Percentiles rank a stretch among this genome's conserved stretches.
phyloP scores from a whole-genome alignment of 2,113 vertebrate species.

The Cynopterus brachyotis region DNA sequence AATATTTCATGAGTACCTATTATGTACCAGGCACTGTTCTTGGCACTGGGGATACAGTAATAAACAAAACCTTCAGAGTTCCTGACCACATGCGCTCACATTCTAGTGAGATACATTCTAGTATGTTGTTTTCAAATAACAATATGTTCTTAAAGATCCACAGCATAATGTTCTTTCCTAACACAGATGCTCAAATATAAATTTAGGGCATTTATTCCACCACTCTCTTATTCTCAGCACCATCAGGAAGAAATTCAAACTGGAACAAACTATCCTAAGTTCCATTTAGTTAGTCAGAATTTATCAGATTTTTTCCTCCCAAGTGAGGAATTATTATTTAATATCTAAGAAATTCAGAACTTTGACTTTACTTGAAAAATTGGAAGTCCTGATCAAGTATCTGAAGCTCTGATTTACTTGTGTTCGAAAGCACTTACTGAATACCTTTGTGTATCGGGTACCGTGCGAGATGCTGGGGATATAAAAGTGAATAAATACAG shows the following conservation, averaged over 20 bases:
- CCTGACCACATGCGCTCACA: not conserved
- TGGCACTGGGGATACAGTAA: not conserved
- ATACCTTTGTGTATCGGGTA: not conserved
- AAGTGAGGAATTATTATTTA: constrained; percentile 5
- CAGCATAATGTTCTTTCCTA: not conserved
- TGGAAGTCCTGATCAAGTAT: not conserved
- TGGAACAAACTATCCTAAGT: not conserved
- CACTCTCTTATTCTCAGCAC: not conserved
- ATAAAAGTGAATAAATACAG: not conserved
- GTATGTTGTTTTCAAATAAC: not conserved
- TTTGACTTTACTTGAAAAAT: not conserved
- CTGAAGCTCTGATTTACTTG: not conserved
- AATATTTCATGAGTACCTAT: not conserved
- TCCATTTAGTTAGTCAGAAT: not conserved
- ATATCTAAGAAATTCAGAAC: not conserved
- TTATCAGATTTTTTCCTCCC: not conserved
- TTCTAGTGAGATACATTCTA: not conserved
- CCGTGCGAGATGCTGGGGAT: not conserved
- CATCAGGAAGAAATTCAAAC: not conserved
- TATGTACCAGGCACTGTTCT: not conserved
- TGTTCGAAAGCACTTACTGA: not conserved
- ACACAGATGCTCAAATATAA: not conserved
- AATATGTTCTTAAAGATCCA: not conserved
- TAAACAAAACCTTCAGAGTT: not conserved
- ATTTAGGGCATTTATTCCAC: not conserved